Base-by-base conservation (phyloP, 2,888 invertebrate genomes). In the Hesperia comma region DNA sequence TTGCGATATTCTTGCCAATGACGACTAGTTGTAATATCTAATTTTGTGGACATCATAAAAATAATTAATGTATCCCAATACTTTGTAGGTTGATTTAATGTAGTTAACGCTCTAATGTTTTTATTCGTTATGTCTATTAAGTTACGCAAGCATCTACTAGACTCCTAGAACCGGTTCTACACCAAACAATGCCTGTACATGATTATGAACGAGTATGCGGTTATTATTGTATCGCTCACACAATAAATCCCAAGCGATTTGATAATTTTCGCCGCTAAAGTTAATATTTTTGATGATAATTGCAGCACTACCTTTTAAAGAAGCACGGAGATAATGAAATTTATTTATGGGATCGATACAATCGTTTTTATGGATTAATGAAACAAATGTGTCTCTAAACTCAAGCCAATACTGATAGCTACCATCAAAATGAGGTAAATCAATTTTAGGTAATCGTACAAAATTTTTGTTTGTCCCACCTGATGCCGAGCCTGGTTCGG, bases 11-110 rank as follows among this genome's bases (percentile, higher is more conserved):
- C 60, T 12, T 66, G 55, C 66, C 66, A 66, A 21, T 33, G 0
- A 33, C 66, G 55, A 54, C 15, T 17, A 14, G 68, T 67, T 1
- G 49, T 21, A 1, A n/a, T 14, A 32, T 74, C 73, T 2, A 73
- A 61, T 63, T 75, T 75, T 46, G 41, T 55, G 4, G 70, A 57
- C 68, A 75, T 70, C 40, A 76, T 72, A 21, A 68, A 56, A 10
- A 75, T 70, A 3, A 74, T 68, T 3, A 73, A 32, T 0, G 69
- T 68, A n/a, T n/a, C n/a, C n/a, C n/a, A n/a, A n/a, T n/a, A n/a
- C n/a, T n/a, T n/a, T n/a, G n/a, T n/a, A n/a, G n/a, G n/a, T n/a
- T n/a, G n/a, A n/a, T n/a, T n/a, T n/a, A n/a, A n/a, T n/a, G n/a
- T n/a, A n/a, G n/a, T n/a, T n/a, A n/a, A n/a, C n/a, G n/a, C n/a